phyloP scores from a whole-genome alignment of 2,888 invertebrate species.

The Pandemis corylana region DNA sequence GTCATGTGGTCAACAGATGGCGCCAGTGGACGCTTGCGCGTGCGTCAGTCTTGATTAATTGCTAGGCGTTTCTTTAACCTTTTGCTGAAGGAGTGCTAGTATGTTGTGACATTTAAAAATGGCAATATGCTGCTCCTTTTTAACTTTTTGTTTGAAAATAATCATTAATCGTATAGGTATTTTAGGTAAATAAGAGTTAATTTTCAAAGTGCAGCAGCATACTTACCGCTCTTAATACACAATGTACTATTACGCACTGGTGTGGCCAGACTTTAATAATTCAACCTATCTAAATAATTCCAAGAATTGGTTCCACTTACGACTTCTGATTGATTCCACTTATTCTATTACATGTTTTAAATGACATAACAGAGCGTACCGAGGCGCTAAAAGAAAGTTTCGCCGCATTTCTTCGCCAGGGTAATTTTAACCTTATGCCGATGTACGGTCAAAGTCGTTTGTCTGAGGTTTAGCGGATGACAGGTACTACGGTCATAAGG shows the following conservation, averaged over 20 bases:
- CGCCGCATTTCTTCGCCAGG: slow-evolving; percentile 10
- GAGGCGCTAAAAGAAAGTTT: slow-evolving; percentile 31
- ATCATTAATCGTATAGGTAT: too few relatives aligned
- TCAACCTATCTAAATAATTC: slow-evolving; percentile 21
- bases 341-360: slow-evolving; percentile 17
- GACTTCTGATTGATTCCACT: slow-evolving; percentile 24
- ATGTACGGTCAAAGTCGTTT: slow-evolving; percentile 24
- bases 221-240: too few relatives aligned
- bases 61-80: slow-evolving; percentile 53
- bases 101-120: neutral
- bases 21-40: slow-evolving; percentile 53
- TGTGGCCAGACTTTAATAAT: neutral
- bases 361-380: slow-evolving; percentile 28
- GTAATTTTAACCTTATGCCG: slow-evolving; percentile 19
- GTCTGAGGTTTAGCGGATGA: slow-evolving; percentile 31
- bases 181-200: too few relatives aligned
- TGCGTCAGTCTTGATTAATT: slow-evolving; percentile 63
- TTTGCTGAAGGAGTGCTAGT: slow-evolving; percentile 47
- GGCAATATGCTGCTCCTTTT: too few relatives aligned
- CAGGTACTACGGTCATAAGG: slow-evolving; percentile 62
- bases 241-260: too few relatives aligned
- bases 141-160: too few relatives aligned
- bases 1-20: slow-evolving; percentile 64
- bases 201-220: too few relatives aligned
- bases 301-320: slow-evolving; percentile 19